Conservation (phyloP, 2,888 invertebrate genomes). For the Clanis bilineata region DNA sequence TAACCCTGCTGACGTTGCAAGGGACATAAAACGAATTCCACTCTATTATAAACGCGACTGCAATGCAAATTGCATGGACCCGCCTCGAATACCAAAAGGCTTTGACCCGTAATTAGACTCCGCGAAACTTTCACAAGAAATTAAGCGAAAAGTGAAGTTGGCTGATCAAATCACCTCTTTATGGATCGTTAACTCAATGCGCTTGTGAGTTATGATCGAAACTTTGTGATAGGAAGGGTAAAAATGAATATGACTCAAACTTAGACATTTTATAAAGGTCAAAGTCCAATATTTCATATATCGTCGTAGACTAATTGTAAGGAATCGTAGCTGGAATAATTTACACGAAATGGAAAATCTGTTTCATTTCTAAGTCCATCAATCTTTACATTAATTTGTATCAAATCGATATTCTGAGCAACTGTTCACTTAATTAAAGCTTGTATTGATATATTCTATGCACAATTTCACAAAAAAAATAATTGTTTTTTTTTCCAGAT, state of each 20-base stretch:
- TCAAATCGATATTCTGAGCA: too few relatives aligned
- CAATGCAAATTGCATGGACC: not conserved
- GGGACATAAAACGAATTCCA: not conserved
- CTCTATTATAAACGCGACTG: not conserved
- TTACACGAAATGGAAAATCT: too few relatives aligned
- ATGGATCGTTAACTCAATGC: conserved; percentile 18
- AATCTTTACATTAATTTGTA: too few relatives aligned
- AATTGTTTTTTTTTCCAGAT: too few relatives aligned
- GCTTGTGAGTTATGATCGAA: conserved; percentile 23
- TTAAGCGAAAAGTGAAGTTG: conserved; percentile 19
- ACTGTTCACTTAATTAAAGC: too few relatives aligned
- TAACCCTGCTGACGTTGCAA: not conserved
- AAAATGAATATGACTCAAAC: not conserved
- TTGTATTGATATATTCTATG: too few relatives aligned
- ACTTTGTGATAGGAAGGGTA: not conserved
- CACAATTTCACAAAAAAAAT: too few relatives aligned
- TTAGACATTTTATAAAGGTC: not conserved
- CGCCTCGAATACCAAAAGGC: not conserved
- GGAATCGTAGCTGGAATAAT: too few relatives aligned
- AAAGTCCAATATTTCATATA: not conserved
- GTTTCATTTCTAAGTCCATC: too few relatives aligned
- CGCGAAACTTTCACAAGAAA: conserved; percentile 24
- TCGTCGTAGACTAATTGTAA: too few relatives aligned
- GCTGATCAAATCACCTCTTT: conserved; percentile 25
- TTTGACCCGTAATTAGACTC: not conserved